Conservation (phyloP, 30 jellyfish, hydroid and myxozoan genomes). For the Clytia hemisphaerica region DNA sequence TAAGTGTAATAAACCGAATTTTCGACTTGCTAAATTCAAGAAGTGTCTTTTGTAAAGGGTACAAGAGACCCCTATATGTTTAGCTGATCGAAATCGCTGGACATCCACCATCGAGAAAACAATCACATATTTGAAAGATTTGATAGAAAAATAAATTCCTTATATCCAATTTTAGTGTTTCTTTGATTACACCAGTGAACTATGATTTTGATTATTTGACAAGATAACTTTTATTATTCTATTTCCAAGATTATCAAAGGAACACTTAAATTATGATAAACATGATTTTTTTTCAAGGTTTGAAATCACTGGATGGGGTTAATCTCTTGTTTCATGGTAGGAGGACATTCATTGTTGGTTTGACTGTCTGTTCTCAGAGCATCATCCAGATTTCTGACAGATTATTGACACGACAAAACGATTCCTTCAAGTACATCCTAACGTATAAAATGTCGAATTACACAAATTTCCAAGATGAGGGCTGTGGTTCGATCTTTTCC, state of each 20-base stretch:
- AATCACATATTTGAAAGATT: not conserved
- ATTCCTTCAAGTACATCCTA: constrained; percentile 10
- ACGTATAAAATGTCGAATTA: constrained; percentile 6
- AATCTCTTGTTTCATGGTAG: constrained; percentile 6
- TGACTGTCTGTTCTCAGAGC: not conserved
- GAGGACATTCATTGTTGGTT: constrained; percentile 12
- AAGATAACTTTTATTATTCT: too few relatives aligned
- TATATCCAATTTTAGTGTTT: too few relatives aligned
- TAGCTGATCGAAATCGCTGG: constrained; percentile 4
- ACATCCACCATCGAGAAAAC: not conserved
- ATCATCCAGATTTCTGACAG: not conserved
- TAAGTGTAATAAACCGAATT: constrained; percentile 16
- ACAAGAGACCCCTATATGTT: constrained; percentile 29
- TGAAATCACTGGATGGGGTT: too few relatives aligned
- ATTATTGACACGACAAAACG: not conserved
- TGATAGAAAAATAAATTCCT: too few relatives aligned
- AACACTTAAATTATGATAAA: too few relatives aligned
- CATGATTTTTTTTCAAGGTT: too few relatives aligned
- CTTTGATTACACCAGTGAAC: too few relatives aligned
- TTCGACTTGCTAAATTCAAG: constrained; percentile 37
- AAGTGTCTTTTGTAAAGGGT: constrained; percentile 29
- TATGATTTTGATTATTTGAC: too few relatives aligned
- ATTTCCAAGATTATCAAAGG: too few relatives aligned
- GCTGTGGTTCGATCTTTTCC: constrained; percentile 19
- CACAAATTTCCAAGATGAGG: not conserved